These are phyloP conservation scores for Hirtodrosophila histrioides DNA, from an alignment of 2,888 invertebrate genomes.

Conservation along the genomic window DNA sequence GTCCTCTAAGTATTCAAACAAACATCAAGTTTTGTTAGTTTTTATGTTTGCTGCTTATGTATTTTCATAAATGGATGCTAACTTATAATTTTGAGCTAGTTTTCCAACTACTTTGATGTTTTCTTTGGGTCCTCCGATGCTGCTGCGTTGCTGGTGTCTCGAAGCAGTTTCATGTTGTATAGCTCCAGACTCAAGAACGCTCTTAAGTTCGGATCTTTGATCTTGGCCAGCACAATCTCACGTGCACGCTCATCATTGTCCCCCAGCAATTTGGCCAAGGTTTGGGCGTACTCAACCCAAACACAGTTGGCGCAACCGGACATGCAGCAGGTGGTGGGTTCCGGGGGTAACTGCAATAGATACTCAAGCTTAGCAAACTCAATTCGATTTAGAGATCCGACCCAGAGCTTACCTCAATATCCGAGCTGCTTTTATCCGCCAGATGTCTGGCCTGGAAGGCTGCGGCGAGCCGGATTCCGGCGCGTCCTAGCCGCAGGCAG, in stretches of 20 bases:
- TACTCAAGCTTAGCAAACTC: background rate
- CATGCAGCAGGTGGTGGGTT: conserved; percentile 94
- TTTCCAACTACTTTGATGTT: conserved; percentile 23
- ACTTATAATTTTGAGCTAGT: conserved; percentile 9
- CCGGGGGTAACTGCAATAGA: conserved; percentile 80
- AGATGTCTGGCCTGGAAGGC: conserved; percentile 47
- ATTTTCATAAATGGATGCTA: conserved; percentile 5
- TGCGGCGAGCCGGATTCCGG: conserved; percentile 25
- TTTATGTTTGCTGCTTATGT: background rate
- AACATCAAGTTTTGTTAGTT: background rate
- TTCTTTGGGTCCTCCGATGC: conserved; percentile 35
- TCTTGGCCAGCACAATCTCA: conserved; percentile 89
- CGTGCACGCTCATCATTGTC: conserved; percentile 89
- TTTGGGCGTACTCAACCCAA: conserved; percentile 95
- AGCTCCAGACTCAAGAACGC: conserved; percentile 93
- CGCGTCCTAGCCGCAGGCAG: conserved; percentile 52
- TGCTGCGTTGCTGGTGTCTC: conserved; percentile 24
- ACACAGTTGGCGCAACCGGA: conserved; percentile 97
- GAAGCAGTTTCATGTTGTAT: conserved; percentile 78
- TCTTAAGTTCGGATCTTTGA: conserved; percentile 92
- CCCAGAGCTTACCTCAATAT: conserved; percentile 63
- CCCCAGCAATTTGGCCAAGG: conserved; percentile 87
- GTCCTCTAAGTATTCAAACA: no score
- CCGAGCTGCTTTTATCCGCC: conserved; percentile 41
- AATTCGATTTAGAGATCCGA: background rate